Evolutionary conservation across 1,140 invertebrate genomes (phyloP), one percentile per base, ranked within the genome.

Genomic region (Penaeus indicus): DNA sequence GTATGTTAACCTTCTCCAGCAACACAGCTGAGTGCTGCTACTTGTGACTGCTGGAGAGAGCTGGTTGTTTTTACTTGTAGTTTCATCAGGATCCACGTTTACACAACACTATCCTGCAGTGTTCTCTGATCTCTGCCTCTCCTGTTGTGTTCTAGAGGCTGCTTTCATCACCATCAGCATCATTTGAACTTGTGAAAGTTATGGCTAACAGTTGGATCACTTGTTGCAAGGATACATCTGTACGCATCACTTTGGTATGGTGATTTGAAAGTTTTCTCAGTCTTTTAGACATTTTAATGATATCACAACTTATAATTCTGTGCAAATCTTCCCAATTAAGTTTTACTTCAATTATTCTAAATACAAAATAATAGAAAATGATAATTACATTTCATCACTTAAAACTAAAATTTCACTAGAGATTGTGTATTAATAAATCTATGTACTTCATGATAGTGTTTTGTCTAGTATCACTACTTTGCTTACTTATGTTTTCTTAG

Each of bases 1-100:
- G 10, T 69, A 78, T 63, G 47, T 42, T 27, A 86, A 67, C 80
- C 86, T 27, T 75, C 67, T 42, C 80, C 54, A 25, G 47, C 80
- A 83, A 11, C 8, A 60, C 19, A 61, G 19, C 4, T 47, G 19
- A 22, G 10, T n/a, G 38, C 25, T 83, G 80, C 80, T 27, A 38
- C 47, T 32, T 60, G 47, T 64, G 80, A 27, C 42, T 61, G 25
- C 78, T n/a, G 21, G 13, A 60, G 10, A 11, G 4, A 3, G 38
- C 11, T 38, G 63, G 27, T 64, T 1, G 11, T 47, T 16, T 64
- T 69, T 19, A 63, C 63, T 54, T 25, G 63, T 18, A 25, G 82
- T 54, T n/a, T 38, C 25, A 32, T 42, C 62, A 25, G 64, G 82
- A 22, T 69, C 82, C 82, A 84, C 54, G 60, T n/a, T 25, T 27